Conservation (phyloP, 2,113 vertebrate species). For the Laticauda laticaudata region DNA sequence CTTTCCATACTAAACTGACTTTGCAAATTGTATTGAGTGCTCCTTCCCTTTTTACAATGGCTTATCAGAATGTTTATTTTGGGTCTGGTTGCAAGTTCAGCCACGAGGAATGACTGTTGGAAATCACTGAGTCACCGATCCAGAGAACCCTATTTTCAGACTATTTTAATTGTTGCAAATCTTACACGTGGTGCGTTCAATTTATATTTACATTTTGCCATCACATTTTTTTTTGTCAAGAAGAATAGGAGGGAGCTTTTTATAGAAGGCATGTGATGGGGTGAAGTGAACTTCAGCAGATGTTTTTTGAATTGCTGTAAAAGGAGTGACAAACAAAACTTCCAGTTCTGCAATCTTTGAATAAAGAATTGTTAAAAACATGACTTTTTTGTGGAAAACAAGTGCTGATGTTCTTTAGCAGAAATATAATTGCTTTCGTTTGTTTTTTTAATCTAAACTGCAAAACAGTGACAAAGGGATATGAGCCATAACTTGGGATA, state of each 20-base stretch:
- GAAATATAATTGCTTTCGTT: background rate
- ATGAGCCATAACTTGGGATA: background rate
- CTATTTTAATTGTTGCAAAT: conserved; percentile 35
- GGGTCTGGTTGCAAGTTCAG: conserved; percentile 52
- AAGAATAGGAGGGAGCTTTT: background rate
- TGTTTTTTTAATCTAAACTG: background rate
- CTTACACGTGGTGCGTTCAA: conserved; percentile 23
- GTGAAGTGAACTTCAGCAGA: conserved; percentile 6
- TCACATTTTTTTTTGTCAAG: background rate
- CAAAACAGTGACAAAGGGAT: background rate
- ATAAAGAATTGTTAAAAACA: background rate
- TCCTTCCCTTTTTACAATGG: background rate
- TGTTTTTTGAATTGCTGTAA: conserved; percentile 3
- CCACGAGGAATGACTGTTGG: conserved; percentile 37
- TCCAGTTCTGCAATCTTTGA: background rate
- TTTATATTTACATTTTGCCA: conserved; percentile 28
- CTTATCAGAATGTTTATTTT: conserved; percentile 45
- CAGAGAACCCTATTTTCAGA: conserved; percentile 60
- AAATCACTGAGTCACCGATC: conserved; percentile 51
- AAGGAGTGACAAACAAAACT: background rate
- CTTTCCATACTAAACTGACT: accelerated
- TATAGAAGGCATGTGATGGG: conserved; percentile 9
- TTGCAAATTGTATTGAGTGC: background rate
- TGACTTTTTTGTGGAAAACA: background rate
- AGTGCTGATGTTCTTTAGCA: background rate